These are phyloP conservation scores for Tenebrio molitor DNA, from an alignment of 1,140 invertebrate genomes.

Conservation along the genomic window DNA sequence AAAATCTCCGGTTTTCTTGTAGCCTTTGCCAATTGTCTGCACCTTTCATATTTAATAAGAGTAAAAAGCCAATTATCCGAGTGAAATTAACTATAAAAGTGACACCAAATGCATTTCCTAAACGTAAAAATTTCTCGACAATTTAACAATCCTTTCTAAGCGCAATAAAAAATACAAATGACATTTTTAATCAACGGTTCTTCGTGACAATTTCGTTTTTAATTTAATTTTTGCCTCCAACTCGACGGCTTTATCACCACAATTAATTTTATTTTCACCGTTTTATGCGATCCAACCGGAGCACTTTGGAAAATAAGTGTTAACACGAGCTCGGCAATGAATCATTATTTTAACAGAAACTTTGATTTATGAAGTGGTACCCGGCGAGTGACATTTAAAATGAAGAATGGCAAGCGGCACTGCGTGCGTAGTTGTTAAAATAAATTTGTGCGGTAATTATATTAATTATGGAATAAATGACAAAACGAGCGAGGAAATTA, in stretches of 20 bases:
- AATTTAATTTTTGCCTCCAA: background rate
- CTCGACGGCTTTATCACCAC: background rate
- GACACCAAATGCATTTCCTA: conserved; percentile 21
- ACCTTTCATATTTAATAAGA: conserved; percentile 27
- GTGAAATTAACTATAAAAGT: conserved; percentile 11
- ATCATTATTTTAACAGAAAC: too few species aligned
- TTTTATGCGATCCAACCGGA: too few species aligned
- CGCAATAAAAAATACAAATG: conserved; percentile 2
- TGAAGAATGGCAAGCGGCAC: background rate
- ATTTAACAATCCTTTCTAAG: conserved; percentile 32
- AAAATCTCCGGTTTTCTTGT: too few species aligned
- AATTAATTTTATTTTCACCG: background rate
- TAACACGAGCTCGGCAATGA: too few species aligned
- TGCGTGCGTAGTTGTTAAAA: background rate
- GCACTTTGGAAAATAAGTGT: too few species aligned
- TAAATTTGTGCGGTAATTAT: conserved; percentile 1
- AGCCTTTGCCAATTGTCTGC: too few species aligned
- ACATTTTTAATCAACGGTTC: conserved; percentile 1
- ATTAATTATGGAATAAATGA: conserved; percentile 15
- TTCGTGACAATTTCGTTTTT: conserved; percentile 11
- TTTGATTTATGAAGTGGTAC: background rate
- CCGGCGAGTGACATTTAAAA: conserved; percentile 19
- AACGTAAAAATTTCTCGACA: conserved; percentile 18
- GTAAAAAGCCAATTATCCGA: conserved; percentile 12
- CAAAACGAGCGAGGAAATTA: background rate